Evolutionary conservation across 2,113 vertebrate genomes (phyloP), one percentile per base, ranked within the genome.

Genomic region (Todiramphus saurophagus): DNA sequence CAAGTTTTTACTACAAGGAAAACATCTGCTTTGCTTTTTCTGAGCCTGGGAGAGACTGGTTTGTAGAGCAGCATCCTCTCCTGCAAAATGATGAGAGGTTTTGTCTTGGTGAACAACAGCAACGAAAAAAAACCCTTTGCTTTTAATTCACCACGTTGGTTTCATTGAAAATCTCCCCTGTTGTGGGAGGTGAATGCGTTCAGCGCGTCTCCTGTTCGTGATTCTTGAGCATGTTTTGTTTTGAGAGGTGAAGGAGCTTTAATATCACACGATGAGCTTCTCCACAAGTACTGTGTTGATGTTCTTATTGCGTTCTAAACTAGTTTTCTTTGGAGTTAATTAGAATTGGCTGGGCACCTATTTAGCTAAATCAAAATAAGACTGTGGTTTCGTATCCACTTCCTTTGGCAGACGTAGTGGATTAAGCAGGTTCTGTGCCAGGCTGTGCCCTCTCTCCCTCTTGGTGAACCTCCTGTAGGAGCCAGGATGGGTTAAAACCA

Each of bases 331-430:
- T 76, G 78, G 89, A 50, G 37, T 90, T 94, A 84, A 82, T 95
- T 94, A 78, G 90, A 95, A 95, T 93, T 95, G 93, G 75, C 93
- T 70, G 66, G 67, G 53, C 93, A 91, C 73, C 80, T 92, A 46
- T 94, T 92, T 70, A 84, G 80, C 74, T 93, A 84, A 93, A 94
- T 91, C 96, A 94, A 91, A 96, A 75, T 89, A 91, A 82, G 83
- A 51, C 69, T 79, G 69, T 94, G 93, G 91, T 87, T 96, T 95
- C 18, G 1, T 56, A 41, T 64, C 67, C 51, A 31, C 89, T 89
- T 91, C 94, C 87, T 67, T 82, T 93, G 93, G 91, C 91, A 91
- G 87, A 79, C 5, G 6, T 14, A 48, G 73, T 39, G 84, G 83
- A 81, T 96, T 91, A 91, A 82, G 94, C 66, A 63, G 87, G 51